phyloP scores from a whole-genome alignment of 2,113 vertebrate species.

The Poeciliopsis prolifica region DNA sequence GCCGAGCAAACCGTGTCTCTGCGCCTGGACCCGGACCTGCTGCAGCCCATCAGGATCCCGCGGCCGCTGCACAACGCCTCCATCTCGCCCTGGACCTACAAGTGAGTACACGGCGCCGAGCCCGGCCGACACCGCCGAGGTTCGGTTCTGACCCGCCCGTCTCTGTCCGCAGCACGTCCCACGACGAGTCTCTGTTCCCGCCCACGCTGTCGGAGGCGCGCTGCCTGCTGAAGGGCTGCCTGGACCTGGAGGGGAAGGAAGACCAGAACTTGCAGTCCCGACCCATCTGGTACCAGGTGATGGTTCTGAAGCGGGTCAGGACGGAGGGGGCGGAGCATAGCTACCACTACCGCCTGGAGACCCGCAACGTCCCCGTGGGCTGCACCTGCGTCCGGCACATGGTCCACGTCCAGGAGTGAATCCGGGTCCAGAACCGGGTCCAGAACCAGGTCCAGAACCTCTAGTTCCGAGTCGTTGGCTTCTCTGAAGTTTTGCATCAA shows the following conservation, averaged over 20 bases:
- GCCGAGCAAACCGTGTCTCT: constrained; percentile 46
- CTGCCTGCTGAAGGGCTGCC: constrained; percentile 82
- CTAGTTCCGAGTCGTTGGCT: too few species aligned
- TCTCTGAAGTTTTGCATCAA: background rate
- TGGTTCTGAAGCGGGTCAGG: constrained; percentile 80
- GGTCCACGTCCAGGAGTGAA: constrained; percentile 51
- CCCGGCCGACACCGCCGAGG: too few species aligned
- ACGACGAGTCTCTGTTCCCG: constrained; percentile 60
- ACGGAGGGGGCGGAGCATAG: background rate
- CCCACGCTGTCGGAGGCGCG: constrained; percentile 71
- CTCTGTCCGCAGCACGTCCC: constrained; percentile 28
- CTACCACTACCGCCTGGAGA: constrained; percentile 82
- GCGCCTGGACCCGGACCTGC: constrained; percentile 47
- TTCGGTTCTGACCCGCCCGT: constrained; percentile 3
- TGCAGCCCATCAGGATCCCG: background rate
- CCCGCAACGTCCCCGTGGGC: constrained; percentile 83
- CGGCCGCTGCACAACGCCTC: constrained; percentile 66
- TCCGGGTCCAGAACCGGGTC: too few species aligned
- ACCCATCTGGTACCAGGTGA: constrained; percentile 85
- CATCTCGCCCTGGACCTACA: constrained; percentile 79
- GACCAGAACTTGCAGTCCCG: constrained; percentile 80
- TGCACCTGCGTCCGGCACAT: constrained; percentile 84
- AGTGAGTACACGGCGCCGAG: constrained; percentile 36
- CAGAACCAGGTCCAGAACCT: too few species aligned
- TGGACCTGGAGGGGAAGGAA: constrained; percentile 71